Evolutionary conservation across 2,797 vertebrate species (phyloP).

Genomic region (Sebastes matsubarae): DNA sequence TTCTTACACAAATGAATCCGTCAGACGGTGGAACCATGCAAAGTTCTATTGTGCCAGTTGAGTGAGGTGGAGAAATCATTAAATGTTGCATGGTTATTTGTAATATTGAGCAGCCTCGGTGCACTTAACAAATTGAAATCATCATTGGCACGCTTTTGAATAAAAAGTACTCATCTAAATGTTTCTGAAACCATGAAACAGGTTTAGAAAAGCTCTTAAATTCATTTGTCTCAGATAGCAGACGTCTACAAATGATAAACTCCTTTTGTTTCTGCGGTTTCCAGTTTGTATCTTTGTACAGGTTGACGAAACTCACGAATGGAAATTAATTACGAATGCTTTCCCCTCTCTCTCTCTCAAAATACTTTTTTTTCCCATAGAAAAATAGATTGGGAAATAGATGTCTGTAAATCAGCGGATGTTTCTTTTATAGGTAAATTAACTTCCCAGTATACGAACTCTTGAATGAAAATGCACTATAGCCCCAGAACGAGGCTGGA

Average conservation of each 20-base stretch:
- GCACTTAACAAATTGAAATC: not conserved
- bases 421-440: too few species aligned
- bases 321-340: not conserved
- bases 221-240: not conserved
- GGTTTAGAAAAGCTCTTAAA: not conserved
- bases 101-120: not conserved
- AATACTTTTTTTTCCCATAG: too few species aligned
- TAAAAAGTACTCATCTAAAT: constrained; percentile 4
- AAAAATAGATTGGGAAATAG: too few species aligned
- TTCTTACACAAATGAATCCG: not conserved
- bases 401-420: too few species aligned
- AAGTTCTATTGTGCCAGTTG: not conserved
- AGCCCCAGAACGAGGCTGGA: too few species aligned
- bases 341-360: not conserved
- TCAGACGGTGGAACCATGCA: not conserved
- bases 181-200: not conserved
- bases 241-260: not conserved
- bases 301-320: not conserved
- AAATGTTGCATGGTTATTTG: not conserved
- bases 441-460: too few species aligned
- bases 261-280: not conserved
- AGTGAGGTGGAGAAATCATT: not conserved
- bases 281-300: not conserved
- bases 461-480: too few species aligned
- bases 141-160: not conserved